These are phyloP conservation scores for Stictocephala bisonia DNA, from an alignment of 2,888 invertebrate species.

Conservation along the genomic window DNA sequence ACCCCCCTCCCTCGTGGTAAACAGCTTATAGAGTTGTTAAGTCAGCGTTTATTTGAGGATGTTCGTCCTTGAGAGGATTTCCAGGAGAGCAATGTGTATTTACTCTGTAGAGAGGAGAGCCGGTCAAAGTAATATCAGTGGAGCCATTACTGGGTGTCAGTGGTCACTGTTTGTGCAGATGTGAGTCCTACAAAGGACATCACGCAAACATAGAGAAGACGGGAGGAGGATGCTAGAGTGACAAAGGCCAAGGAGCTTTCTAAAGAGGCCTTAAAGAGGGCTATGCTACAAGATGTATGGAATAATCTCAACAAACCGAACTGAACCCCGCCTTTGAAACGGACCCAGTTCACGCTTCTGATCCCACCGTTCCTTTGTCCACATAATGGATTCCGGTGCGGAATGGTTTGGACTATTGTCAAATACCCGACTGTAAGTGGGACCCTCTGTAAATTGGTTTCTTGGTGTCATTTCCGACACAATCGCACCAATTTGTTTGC, in stretches of 20 bases:
- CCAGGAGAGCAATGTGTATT: no score
- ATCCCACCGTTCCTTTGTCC: slow-evolving; percentile 23
- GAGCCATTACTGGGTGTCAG: background rate
- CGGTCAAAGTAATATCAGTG: background rate
- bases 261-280: slow-evolving; percentile 43
- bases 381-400: slow-evolving; percentile 27
- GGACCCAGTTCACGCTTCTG: slow-evolving; percentile 35
- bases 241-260: slow-evolving; percentile 25
- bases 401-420: no score
- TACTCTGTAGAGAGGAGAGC: no score
- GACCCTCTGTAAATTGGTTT: slow-evolving; percentile 15
- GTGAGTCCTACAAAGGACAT: slow-evolving; percentile 19
- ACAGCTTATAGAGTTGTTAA: no score
- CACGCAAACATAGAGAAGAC: slow-evolving; percentile 18
- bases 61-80: no score
- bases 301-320: slow-evolving; percentile 25
- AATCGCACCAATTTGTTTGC: slow-evolving; percentile 41
- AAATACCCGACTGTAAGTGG: no score
- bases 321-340: slow-evolving; percentile 30
- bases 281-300: slow-evolving; percentile 34
- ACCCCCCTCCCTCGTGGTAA: no score
- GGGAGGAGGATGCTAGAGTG: slow-evolving; percentile 14
- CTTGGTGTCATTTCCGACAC: slow-evolving; percentile 22
- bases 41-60: no score
- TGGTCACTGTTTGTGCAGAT: slow-evolving; percentile 32